Evolutionary conservation across 2,888 invertebrate genomes (phyloP), one percentile per base, ranked within the genome.

Genomic region (Drosophila anceps): DNA sequence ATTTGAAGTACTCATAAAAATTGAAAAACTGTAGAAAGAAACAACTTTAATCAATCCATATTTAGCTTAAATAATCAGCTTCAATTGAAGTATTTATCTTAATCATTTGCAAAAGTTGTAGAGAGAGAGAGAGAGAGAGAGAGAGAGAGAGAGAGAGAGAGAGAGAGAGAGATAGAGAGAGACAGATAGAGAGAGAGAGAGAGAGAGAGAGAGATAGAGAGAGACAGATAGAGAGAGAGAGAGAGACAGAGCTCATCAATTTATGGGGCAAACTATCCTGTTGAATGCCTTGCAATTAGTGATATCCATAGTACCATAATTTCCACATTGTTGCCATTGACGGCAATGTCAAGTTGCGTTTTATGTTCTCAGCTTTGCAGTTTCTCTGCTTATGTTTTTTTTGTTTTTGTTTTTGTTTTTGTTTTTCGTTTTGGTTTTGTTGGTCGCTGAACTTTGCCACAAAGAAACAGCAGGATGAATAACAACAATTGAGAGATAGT

Each of bases 251-350:
- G 29, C 66, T 53, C 63, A 77, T 77, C 63, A 73, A 66, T 78
- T 66, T 53, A 63, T 68, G 27, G 46, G 62, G 18, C 13, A 78
- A 76, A 73, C 62, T 78, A 73, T 75, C 53, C 61, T 50, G 57
- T 13, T 60, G 63, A 69, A 69, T 66, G 70, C 39, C 67, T 43
- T 68, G 69, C 73, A 87, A 84, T 82, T 87, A 76, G 75, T 73
- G 71, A 84, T 76, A 81, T 82, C 79, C 84, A 73, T 67, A 39
- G 55, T 58, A 29, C 33, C 69, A 73, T 68, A 69, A 67, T 71
- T 74, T 61, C 4, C 63, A 39, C 69, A 69, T 60, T 76, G 37
- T 60, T 69, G 59, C 54, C 69, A 60, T 60, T 57, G 65, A 73
- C 39, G 48, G 60, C 78, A 79, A 75, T 67, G 72, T 69, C 59